phyloP scores from a whole-genome alignment of 2,888 invertebrate genomes.

The Stenichneumon culpator region DNA sequence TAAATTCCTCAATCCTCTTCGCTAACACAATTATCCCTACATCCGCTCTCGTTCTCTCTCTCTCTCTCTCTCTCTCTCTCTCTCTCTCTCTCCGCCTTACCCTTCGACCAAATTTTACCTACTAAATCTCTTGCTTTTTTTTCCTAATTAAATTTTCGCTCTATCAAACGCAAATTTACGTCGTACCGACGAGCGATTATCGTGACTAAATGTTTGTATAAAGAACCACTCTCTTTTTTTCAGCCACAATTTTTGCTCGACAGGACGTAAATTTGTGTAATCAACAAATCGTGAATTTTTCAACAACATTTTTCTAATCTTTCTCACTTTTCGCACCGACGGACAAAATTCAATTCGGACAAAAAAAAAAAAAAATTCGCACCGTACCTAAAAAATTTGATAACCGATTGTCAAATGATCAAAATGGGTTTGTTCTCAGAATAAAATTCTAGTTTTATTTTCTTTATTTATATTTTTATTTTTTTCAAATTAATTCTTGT shows the following conservation, averaged over 20 bases:
- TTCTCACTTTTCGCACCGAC: conserved; percentile 38
- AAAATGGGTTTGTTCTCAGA: neutral
- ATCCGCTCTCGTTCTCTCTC: conserved; percentile 18
- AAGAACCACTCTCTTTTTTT: conserved; percentile 1
- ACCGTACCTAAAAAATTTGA: conserved; percentile 17
- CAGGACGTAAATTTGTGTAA: conserved; percentile 53
- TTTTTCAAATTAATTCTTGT: conserved; percentile 26
- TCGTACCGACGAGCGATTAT: conserved; percentile 35
- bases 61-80: neutral
- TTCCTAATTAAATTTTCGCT: conserved; percentile 39
- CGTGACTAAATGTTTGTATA: conserved; percentile 5
- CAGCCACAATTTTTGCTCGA: conserved; percentile 3
- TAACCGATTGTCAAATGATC: neutral
- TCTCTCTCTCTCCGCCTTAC: neutral
- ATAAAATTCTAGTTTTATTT: neutral
- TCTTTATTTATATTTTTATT: conserved; percentile 11
- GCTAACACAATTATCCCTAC: conserved; percentile 64
- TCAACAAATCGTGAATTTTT: conserved; percentile 66
- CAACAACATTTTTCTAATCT: conserved; percentile 71
- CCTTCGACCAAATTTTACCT: conserved; percentile 51
- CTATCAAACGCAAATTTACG: conserved; percentile 57
- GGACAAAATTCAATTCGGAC: conserved; percentile 7
- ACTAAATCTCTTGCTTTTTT: conserved; percentile 56
- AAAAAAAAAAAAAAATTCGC: conserved; percentile 25
- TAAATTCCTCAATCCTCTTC: conserved; percentile 65